phyloP scores from a whole-genome alignment of 30 jellyfish, hydroid and myxozoan species.

The Cassiopea xamachana region DNA sequence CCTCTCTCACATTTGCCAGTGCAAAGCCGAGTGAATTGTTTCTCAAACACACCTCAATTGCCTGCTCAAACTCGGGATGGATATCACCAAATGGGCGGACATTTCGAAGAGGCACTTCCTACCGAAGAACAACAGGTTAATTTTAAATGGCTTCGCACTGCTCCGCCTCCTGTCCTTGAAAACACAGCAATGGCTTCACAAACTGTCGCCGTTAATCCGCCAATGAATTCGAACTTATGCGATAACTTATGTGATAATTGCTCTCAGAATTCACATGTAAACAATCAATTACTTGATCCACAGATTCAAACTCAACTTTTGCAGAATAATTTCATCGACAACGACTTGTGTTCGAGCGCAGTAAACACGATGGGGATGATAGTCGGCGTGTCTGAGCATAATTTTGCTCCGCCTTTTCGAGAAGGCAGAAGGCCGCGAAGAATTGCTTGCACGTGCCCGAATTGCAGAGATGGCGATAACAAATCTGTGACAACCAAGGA shows the following conservation, averaged over 20 bases:
- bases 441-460: conserved; percentile 99
- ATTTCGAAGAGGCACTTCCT: conserved; percentile 84
- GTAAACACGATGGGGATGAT: conserved; percentile 63
- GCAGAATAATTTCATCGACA: conserved; percentile 70
- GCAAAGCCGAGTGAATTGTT: conserved; percentile 70
- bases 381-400: conserved; percentile 72
- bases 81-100: conserved; percentile 82
- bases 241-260: conserved; percentile 75
- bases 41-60: conserved; percentile 51
- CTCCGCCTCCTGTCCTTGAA: conserved; percentile 89
- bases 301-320: conserved; percentile 55
- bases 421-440: conserved; percentile 98
- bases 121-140: conserved; percentile 83
- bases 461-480: conserved; percentile 99
- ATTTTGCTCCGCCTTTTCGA: conserved; percentile 83
- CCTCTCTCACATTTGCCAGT: conserved; percentile 78
- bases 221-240: conserved; percentile 74
- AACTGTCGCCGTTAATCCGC: conserved; percentile 85
- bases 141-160: conserved; percentile 84
- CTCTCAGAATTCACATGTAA: conserved; percentile 73
- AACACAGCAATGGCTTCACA: conserved; percentile 84
- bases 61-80: conserved; percentile 79
- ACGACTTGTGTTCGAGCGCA: conserved; percentile 39
- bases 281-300: conserved; percentile 62
- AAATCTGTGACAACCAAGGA: conserved; percentile 96